Base-by-base conservation (phyloP, 2,888 invertebrate species). In the Metellina segmentata region DNA sequence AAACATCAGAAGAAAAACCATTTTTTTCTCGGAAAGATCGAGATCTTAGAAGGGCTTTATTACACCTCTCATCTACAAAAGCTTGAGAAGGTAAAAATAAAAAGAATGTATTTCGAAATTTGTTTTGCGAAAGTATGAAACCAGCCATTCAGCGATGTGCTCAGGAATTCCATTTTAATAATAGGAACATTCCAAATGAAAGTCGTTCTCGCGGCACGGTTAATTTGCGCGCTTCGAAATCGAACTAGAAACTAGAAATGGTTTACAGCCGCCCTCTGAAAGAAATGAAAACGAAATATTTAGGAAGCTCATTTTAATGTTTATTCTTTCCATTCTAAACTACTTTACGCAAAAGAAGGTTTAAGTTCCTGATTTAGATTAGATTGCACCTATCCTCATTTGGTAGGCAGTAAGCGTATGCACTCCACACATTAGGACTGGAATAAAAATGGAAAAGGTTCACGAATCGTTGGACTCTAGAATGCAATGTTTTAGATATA, bases 91-190 rank as follows among this genome's bases (percentile, higher is more conserved):
- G 61, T 16, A 8, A 61, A 61, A 61, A 61, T 61, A 61, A 9
- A 9, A 61, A 61, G 61, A 61, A 61, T 5, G 61, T 11, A 8
- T 61, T 61, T 7, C 11, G 61, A 61, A 61, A 61, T 16, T 11
- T 16, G 61, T 34, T 34, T 9, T 61, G 61, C 16, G 61, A 61
- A 61, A 61, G 5, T 61, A 9, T 61, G 61, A 61, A 61, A 61
- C 61, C 61, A 9, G 61, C 61, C 61, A 61, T 61, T 61, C 61
- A 9, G 61, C 61, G 5, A 61, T 61, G 11, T 16, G 61, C 61
- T 61, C 61, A 61, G 61, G 61, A 61, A 61, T 61, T 61, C 61
- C 61, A 61, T 61, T 61, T 61, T 61, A 61, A 61, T 61, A 61
- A 61, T 61, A 61, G 11, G 61, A 5, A 61, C 61, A 61, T 61